Evolutionary conservation across 2,113 vertebrate species (phyloP), one percentile per base, ranked within the genome.

Genomic region (Hypanus sabinus): DNA sequence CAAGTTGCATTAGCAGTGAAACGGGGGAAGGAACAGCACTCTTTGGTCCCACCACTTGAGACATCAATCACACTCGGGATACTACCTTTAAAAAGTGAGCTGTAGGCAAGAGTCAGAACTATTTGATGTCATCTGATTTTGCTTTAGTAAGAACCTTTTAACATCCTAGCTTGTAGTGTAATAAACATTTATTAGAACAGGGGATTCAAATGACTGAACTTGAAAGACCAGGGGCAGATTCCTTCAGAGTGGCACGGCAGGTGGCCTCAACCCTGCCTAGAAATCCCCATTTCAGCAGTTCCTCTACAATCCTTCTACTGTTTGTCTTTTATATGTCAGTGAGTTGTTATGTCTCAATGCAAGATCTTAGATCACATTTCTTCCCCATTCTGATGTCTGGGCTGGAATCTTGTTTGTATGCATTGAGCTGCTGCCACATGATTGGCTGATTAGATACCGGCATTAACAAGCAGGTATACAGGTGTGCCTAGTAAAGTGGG

Each of bases 111-210:
- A 27, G 55, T 87, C 83, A 87, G 18, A 60, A 27, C 46, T 87
- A 87, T 87, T 87, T 87, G 83, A 87, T 87, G 83, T 87, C 83
- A 87, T 60, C 46, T 27, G 83, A 57, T 60, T 87, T 20, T 60
- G 55, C 36, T 87, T 27, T 30, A 87, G 55, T 30, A 55, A 87
- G 55, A 87, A 87, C 22, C 83, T 57, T 87, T 87, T 87, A 87
- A 60, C 46, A 57, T 87, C 55, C 55, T 87, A 87, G 55, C 20
- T 55, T 87, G 83, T 55, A 87, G 55, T 60, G 83, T 60, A 87
- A 87, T 87, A 87, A 87, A 87, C 83, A 87, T 87, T 87, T 60
- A 87, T 57, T 87, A 87, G 83, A 87, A 87, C 83, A 87, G 83
- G 36, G 83, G 83, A 27, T 87, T 87, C 38, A 87, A 87, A 60